Base-by-base conservation (phyloP, 37 sponge, comb jelly and placozoan genomes). In the Ephydatia muelleri region DNA sequence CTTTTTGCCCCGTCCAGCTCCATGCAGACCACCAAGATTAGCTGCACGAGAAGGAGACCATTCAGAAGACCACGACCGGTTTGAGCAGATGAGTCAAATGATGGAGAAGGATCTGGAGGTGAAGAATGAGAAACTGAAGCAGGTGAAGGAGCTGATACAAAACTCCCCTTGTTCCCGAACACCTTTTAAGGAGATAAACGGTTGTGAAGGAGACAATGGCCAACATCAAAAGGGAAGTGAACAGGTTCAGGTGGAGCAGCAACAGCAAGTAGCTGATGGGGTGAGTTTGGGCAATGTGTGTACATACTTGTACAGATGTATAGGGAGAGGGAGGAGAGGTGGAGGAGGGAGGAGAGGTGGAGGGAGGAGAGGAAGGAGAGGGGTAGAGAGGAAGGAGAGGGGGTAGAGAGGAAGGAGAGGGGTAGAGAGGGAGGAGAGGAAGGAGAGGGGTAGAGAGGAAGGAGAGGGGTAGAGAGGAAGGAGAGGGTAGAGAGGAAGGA, bases 111-210 rank as follows among this genome's bases (percentile, higher is more conserved):
- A 71, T 39, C 34, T 86, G 21, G 29, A 65, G 12, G 76, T 57
- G 0, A 71, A 83, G 47, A 76, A 82, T 36, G 84, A 91, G 70
- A 87, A 91, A 39, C 70, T 87, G 22, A 33, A 48, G 35, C 49
- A 82, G 64, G 81, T 91, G 64, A 65, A 69, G 73, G 77, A 83
- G 25, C 67, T 91, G 43, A 79, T 91, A 3, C 27, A 81, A 49
- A 67, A 80, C 83, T 35, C 88, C 26, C 82, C 83, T 27, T 31
- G 67, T 6, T 23, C 35, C 3, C 5, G 79, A 22, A 67, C 32
- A 35, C 57, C 57, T 57, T 57, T 57, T 57, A 57, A 57, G 57
- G 57, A 57, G 57, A 57, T 11, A 8, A 43, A 57, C 16, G 16
- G 19, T 5, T 57, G 57, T 1, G 57, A 57, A 4, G 16, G 0